Evolutionary conservation across 2,797 vertebrate species (phyloP).

Genomic region (Macroramphosus scolopax): DNA sequence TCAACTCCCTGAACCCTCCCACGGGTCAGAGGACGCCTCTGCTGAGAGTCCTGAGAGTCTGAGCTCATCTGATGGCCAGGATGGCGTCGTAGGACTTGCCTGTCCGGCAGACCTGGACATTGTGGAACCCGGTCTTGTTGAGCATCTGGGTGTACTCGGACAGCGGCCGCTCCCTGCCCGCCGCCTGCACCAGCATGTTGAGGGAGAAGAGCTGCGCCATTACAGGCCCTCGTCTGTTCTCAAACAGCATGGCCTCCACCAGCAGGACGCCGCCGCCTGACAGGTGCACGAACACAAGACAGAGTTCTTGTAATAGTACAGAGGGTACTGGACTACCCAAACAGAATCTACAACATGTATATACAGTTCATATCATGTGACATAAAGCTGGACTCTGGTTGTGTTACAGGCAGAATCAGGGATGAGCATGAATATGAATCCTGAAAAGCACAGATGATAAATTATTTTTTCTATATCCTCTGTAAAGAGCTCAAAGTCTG

Average conservation of each 20-base stretch:
- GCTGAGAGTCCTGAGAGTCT: background rate
- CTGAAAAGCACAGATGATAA: too few species aligned
- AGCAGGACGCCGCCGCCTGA: slow-evolving; percentile 76
- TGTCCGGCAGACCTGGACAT: slow-evolving; percentile 72
- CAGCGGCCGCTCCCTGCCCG: slow-evolving; percentile 71
- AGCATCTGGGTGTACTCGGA: slow-evolving; percentile 71
- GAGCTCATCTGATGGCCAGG: slow-evolving; percentile 71
- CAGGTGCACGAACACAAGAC: background rate
- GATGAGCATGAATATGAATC: too few species aligned
- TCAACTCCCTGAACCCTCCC: too few species aligned
- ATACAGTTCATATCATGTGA: too few species aligned
- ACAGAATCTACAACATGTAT: too few species aligned
- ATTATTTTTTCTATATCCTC: too few species aligned
- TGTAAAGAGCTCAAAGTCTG: too few species aligned
- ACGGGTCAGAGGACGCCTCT: too few species aligned
- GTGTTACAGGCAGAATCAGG: too few species aligned
- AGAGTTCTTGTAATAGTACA: too few species aligned
- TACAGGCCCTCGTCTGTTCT: slow-evolving; percentile 73
- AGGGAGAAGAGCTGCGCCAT: slow-evolving; percentile 76
- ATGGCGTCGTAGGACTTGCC: slow-evolving; percentile 79
- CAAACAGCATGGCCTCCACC: slow-evolving; percentile 73
- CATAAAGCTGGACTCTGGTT: too few species aligned
- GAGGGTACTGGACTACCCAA: too few species aligned
- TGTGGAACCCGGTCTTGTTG: slow-evolving; percentile 59
- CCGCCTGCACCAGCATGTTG: slow-evolving; percentile 78